A percentile compares a stretch with the other conserved stretches of the same genome.
Evolutionary conservation across 2,797 vertebrate genomes (phyloP).

Genomic region (Pseudotriccus pelzelni): DNA sequence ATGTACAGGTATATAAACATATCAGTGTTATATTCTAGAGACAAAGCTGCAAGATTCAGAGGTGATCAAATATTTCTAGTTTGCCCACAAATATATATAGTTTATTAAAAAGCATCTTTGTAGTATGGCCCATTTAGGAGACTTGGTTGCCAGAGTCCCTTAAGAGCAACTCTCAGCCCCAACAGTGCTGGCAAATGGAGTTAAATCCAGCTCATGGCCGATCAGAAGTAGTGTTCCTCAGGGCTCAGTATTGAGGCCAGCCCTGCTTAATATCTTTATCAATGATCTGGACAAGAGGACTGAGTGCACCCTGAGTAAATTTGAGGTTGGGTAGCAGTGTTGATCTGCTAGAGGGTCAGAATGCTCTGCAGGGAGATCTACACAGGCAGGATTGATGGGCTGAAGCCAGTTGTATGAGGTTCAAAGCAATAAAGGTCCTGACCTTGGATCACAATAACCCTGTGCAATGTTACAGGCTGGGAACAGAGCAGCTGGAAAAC

Average conservation of each 20-base stretch:
- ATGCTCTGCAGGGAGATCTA: not conserved
- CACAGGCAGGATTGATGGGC: not conserved
- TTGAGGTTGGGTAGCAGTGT: rapidly evolving
- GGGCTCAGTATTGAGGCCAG: not conserved
- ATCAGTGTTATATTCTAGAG: not conserved
- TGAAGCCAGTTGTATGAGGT: not conserved
- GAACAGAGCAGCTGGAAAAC: not conserved
- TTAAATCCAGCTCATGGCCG: not conserved
- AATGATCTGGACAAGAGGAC: not conserved
- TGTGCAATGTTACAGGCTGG: rapidly evolving
- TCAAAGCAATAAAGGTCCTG: not conserved
- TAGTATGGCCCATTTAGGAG: not conserved
- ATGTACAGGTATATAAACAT: not conserved
- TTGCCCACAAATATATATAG: not conserved
- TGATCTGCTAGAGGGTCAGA: not conserved
- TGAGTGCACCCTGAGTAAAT: rapidly evolving
- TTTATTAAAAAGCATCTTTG: not conserved
- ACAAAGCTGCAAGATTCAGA: not conserved
- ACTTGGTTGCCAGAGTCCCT: not conserved
- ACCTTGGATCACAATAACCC: not conserved
- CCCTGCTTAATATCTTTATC: not conserved
- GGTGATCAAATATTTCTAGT: not conserved
- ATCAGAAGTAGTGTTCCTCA: not conserved
- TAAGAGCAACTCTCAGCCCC: not conserved
- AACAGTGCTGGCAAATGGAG: not conserved